Evolutionary conservation across 1,140 invertebrate genomes (phyloP).

Genomic region (Leptonema lineaticorne): DNA sequence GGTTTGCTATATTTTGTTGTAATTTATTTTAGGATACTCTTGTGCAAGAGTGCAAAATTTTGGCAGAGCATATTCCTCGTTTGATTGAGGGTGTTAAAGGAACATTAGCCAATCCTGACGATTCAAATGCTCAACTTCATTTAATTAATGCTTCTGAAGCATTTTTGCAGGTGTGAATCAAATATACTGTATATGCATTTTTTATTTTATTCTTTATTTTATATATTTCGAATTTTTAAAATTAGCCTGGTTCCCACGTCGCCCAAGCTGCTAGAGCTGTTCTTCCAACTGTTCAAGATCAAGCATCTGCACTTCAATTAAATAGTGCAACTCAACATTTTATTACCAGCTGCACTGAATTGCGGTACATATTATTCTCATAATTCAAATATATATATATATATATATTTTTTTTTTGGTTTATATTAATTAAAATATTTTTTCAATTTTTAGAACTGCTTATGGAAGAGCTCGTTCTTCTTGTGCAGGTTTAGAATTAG

Average conservation of each 20-base stretch:
- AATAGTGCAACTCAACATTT: slow-evolving; percentile 73
- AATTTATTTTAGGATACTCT: slow-evolving; percentile 65
- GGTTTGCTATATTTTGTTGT: neutral
- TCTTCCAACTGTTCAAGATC: slow-evolving; percentile 83
- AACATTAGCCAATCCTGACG: slow-evolving; percentile 69
- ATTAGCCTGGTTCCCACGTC: slow-evolving; percentile 65
- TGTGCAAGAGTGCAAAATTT: slow-evolving; percentile 71
- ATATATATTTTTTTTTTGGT: too few species aligned
- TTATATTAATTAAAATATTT: slow-evolving; percentile 4
- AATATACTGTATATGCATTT: neutral
- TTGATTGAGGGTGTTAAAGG: slow-evolving; percentile 81
- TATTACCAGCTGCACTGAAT: slow-evolving; percentile 72
- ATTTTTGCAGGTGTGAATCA: slow-evolving; percentile 66
- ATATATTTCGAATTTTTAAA: neutral
- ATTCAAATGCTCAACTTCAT: slow-evolving; percentile 74
- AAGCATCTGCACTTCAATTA: slow-evolving; percentile 69
- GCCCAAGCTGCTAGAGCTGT: slow-evolving; percentile 78
- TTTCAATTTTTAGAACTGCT: slow-evolving; percentile 58
- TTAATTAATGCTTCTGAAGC: slow-evolving; percentile 86
- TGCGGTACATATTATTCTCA: slow-evolving; percentile 54
- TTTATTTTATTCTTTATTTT: neutral
- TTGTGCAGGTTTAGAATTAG: slow-evolving; percentile 83
- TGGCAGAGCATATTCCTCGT: slow-evolving; percentile 78
- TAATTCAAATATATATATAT: too few species aligned
- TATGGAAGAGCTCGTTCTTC: slow-evolving; percentile 82